A percentile compares a stretch with the other conserved stretches of the same genome.
Evolutionary conservation across 2,113 vertebrate genomes (phyloP).

Genomic region (Vulpes ferrilata): DNA sequence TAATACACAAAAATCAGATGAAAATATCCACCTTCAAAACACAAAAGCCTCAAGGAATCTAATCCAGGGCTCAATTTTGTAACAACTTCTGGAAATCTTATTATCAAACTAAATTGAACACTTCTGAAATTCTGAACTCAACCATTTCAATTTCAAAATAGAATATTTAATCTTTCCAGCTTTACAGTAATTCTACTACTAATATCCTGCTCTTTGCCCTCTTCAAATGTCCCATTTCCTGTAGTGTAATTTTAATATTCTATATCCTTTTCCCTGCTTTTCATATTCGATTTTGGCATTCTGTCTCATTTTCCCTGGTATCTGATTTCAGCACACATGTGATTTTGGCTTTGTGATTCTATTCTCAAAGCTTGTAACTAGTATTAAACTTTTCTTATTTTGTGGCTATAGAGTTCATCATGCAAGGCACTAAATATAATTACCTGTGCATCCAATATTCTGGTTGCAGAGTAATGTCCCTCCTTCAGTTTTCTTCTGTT

Average conservation of each 20-base stretch:
- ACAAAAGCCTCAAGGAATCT: neutral
- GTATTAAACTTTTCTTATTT: neutral
- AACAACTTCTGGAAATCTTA: neutral
- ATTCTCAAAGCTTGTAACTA: neutral
- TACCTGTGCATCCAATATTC: neutral
- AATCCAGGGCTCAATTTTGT: neutral
- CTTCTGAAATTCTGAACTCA: neutral
- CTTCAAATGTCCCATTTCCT: neutral
- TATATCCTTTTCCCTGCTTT: neutral
- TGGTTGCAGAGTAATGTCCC: neutral
- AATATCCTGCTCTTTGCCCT: neutral
- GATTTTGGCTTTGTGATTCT: neutral
- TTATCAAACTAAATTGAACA: neutral
- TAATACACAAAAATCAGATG: neutral
- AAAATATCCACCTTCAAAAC: neutral
- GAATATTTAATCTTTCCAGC: neutral
- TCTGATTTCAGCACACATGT: neutral
- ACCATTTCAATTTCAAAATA: neutral
- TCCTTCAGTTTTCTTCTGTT: neutral
- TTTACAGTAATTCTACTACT: neutral
- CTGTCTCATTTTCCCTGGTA: neutral
- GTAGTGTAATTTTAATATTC: neutral
- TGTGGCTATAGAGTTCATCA: neutral
- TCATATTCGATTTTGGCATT: neutral
- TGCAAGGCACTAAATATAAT: neutral